A percentile compares a stretch with the other conserved stretches of the same genome.
phyloP scores from a whole-genome alignment of 2,113 vertebrate species.

The Chaenogobius annularis region DNA sequence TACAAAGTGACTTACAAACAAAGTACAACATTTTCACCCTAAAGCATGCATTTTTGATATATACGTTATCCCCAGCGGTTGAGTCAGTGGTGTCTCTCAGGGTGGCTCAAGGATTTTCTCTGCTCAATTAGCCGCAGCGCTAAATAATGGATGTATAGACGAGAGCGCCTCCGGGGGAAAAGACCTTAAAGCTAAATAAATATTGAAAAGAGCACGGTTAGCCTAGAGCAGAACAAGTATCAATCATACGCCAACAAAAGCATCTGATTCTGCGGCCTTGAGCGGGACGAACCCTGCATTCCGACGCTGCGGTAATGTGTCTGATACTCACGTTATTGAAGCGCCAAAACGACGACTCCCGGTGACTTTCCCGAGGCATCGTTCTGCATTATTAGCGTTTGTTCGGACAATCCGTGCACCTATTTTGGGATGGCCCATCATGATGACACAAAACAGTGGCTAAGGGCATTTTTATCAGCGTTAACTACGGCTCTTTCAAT shows the following conservation, averaged over 20 bases:
- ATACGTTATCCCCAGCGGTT: neutral
- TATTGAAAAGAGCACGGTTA: neutral
- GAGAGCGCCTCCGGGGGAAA: neutral
- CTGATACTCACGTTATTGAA: conserved; percentile 1
- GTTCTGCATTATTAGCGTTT: too few relatives aligned
- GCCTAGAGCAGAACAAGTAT: conserved; percentile 1
- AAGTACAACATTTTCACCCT: neutral
- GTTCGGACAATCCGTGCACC: too few relatives aligned
- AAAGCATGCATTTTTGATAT: neutral
- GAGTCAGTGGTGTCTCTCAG: neutral
- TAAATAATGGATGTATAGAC: neutral
- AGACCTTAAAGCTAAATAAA: neutral
- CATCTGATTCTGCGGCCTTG: conserved; percentile 4
- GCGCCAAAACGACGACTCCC: conserved; percentile 12
- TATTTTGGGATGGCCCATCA: too few relatives aligned
- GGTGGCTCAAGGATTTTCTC: neutral
- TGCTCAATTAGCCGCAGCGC: conserved; percentile 5
- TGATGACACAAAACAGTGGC: too few relatives aligned
- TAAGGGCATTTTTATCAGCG: too few relatives aligned
- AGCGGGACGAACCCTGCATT: neutral
- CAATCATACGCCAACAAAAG: conserved; percentile 3
- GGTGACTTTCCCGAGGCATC: neutral
- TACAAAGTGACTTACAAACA: too few relatives aligned
- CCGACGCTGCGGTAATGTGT: conserved; percentile 7
- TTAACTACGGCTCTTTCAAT: too few relatives aligned